Conservation (phyloP, 2,888 invertebrate species). For the Drosophila demipolita region DNA sequence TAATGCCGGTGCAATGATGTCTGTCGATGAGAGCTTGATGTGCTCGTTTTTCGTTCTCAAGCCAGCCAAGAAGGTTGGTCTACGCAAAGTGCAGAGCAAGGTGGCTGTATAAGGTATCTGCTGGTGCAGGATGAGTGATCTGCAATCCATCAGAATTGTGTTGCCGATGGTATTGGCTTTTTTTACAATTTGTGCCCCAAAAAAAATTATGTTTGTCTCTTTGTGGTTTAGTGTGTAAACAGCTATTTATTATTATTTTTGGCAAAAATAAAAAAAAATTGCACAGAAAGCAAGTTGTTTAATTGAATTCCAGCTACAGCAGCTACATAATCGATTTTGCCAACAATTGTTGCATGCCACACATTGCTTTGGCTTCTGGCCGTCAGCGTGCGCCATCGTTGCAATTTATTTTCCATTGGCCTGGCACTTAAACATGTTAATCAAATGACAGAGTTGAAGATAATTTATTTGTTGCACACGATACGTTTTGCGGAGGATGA, state of each 20-base stretch:
- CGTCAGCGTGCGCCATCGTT: slow-evolving; percentile 18
- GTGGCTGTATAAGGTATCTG: not conserved
- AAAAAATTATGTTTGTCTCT: not conserved
- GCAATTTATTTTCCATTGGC: slow-evolving; percentile 62
- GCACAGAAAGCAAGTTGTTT: not conserved
- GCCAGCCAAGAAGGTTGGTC: slow-evolving; percentile 47
- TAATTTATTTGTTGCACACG: slow-evolving; percentile 73
- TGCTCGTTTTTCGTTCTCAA: slow-evolving; percentile 90
- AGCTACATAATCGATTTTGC: not conserved
- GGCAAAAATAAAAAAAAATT: not conserved
- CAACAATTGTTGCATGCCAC: slow-evolving; percentile 39
- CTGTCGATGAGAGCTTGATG: slow-evolving; percentile 97
- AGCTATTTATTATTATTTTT: not conserved
- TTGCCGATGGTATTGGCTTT: not conserved
- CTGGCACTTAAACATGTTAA: slow-evolving; percentile 65
- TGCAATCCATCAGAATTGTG: slow-evolving; percentile 37
- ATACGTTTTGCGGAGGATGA: slow-evolving; percentile 31
- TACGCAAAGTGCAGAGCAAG: slow-evolving; percentile 50
- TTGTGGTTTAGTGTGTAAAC: not conserved
- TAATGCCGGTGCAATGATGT: slow-evolving; percentile 97
- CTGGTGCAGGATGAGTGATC: slow-evolving; percentile 4
- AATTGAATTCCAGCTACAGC: not conserved
- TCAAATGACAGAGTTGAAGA: slow-evolving; percentile 73
- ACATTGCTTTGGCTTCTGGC: slow-evolving; percentile 27
- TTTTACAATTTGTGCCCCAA: not conserved